Percentiles rank a stretch among this genome's conserved stretches.
These are phyloP conservation scores for Cotesia congregata DNA, from an alignment of 2,888 invertebrate genomes.

Conservation along the genomic window DNA sequence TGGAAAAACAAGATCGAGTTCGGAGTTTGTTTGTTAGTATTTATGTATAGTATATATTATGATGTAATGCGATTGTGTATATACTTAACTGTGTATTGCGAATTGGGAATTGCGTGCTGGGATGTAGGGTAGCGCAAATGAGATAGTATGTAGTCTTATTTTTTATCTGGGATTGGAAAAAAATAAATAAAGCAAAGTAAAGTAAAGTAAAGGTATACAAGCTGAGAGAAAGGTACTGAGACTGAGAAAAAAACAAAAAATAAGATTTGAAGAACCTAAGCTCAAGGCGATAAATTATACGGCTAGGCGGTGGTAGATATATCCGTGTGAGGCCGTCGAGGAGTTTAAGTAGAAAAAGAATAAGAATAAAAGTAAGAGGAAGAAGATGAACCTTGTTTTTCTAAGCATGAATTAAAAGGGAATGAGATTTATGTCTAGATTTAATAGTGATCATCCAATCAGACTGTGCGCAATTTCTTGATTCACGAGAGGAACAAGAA, in stretches of 20 bases:
- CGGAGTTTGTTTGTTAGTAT: not conserved
- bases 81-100: conserved; percentile 11
- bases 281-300: conserved; percentile 54
- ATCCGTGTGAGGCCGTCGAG: not conserved
- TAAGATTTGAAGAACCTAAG: conserved; percentile 34
- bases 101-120: conserved; percentile 1
- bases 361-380: conserved; percentile 4
- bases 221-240: conserved; percentile 39
- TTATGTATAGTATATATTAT: conserved; percentile 15
- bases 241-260: conserved; percentile 44
- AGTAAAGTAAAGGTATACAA: not conserved
- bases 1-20: not conserved
- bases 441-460: conserved; percentile 52
- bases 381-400: conserved; percentile 48
- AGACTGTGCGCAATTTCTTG: conserved; percentile 33
- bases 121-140: not conserved
- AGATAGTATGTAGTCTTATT: not conserved
- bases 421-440: conserved; percentile 55
- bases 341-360: not conserved
- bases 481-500: conserved; percentile 1
- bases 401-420: conserved; percentile 54
- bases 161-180: not conserved
- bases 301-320: conserved; percentile 39
- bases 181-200: conserved; percentile 4
- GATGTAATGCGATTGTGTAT: not conserved